Base-by-base conservation (phyloP, 1,140 invertebrate species). In the Drosophila pruinosa region DNA sequence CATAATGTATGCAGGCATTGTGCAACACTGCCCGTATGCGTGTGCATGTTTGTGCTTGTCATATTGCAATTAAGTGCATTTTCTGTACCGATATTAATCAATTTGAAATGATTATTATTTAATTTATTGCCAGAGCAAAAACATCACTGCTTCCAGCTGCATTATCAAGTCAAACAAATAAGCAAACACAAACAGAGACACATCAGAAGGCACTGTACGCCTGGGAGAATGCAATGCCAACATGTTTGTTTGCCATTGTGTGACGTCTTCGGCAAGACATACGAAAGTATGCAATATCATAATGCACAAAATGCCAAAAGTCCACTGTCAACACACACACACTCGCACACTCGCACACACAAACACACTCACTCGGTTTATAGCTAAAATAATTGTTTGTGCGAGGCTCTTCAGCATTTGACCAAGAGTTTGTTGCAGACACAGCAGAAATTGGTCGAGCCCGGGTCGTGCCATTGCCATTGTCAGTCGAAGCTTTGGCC, bases 251-350 rank as follows among this genome's bases (percentile, higher is more conserved):
- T 41, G 38, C 28, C 62, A 34, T 17, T 57, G 41, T 31, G 10
- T 43, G 50, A 28, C 48, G 71, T 59, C 61, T n/a, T 72, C 53
- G 59, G 48, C 52, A 24, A 64, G 61, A 43, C 80, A 75, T 59
- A 67, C 67, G 62, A n/a, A 67, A 69, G 38, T 68, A 70, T 79
- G 80, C 72, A 75, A 73, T 79, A 62, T 45, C 57, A 77, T 64
- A 86, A 78, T 72, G 79, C 78, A 71, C 65, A 67, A 70, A 75
- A 83, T 73, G 69, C 81, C 68, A 65, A 77, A 86, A 85, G 77
- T 75, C 71, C 58, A 75, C 68, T 81, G 77, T 80, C 82, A 86
- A 80, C 59, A 74, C 38, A 56, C 14, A 39, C 52, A 71, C 38
- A 69, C 31, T 61, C 34, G 21, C 15, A 28, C 22, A 39, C 6